Evolutionary conservation across 2,888 invertebrate species (phyloP).

Genomic region (Yponomeuta malinellus): DNA sequence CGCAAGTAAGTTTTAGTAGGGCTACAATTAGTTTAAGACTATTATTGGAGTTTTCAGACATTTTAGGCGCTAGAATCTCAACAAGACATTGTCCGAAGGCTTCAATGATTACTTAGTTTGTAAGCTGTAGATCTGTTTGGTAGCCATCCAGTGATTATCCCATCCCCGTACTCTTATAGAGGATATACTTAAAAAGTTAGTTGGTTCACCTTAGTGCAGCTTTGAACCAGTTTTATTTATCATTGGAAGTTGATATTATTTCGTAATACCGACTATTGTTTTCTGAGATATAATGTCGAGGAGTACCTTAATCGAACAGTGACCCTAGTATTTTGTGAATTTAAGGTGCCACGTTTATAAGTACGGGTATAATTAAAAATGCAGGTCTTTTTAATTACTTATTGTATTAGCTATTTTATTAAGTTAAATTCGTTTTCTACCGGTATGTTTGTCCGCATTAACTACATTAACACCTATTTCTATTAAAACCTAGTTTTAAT

Average conservation of each 20-base stretch:
- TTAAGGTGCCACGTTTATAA: slow-evolving; percentile 50
- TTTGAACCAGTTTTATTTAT: neutral
- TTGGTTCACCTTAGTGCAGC: neutral
- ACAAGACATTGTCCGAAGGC: slow-evolving; percentile 54
- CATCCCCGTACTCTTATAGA: neutral
- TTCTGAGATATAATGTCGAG: neutral
- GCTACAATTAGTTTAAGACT: slow-evolving; percentile 27
- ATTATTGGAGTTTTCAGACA: slow-evolving; percentile 70
- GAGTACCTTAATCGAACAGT: neutral
- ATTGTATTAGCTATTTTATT: neutral
- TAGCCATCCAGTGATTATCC: neutral
- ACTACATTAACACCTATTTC: slow-evolving; percentile 20
- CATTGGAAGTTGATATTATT: no score
- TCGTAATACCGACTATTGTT: no score
- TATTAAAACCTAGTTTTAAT: slow-evolving; percentile 24
- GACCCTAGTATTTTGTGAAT: neutral
- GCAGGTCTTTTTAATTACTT: slow-evolving; percentile 2
- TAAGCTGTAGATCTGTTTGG: neutral
- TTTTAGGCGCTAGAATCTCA: slow-evolving; percentile 64
- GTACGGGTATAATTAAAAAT: slow-evolving; percentile 37
- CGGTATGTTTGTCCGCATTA: slow-evolving; percentile 17
- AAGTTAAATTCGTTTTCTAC: slow-evolving; percentile 6
- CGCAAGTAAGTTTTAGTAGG: neutral
- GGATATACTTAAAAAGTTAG: neutral
- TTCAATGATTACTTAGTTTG: slow-evolving; percentile 61